Evolutionary conservation across 2,113 vertebrate genomes (phyloP).

Genomic region (Tenebrosternarchus preto): DNA sequence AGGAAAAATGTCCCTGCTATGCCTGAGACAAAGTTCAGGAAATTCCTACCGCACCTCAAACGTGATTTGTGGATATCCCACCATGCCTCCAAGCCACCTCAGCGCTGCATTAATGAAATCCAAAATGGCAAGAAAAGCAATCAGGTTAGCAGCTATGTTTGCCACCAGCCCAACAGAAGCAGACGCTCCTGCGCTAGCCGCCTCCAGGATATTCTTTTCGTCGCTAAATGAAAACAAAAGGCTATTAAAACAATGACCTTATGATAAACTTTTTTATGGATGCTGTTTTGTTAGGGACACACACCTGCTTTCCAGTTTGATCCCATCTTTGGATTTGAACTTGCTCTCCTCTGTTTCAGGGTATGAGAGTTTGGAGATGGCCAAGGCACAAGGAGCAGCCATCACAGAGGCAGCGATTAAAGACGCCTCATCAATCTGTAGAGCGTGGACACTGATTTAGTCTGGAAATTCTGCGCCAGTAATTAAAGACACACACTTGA

Average conservation of each 20-base stretch:
- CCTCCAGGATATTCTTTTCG: constrained; percentile 88
- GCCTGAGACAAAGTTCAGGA: neutral
- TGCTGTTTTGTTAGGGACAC: constrained; percentile 9
- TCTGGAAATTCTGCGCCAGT: neutral
- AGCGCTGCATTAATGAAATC: constrained; percentile 85
- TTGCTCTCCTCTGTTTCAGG: constrained; percentile 86
- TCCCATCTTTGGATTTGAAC: constrained; percentile 71
- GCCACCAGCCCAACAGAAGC: constrained; percentile 81
- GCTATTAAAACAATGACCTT: neutral
- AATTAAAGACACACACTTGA: neutral
- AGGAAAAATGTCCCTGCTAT: neutral
- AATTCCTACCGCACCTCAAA: constrained; percentile 81
- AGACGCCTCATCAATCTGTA: constrained; percentile 85
- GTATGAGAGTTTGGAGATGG: constrained; percentile 89
- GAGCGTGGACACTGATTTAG: neutral
- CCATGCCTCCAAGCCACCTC: constrained; percentile 86
- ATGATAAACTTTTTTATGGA: too few relatives aligned
- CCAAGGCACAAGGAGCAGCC: constrained; percentile 92
- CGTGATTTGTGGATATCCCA: constrained; percentile 79
- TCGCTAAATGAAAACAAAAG: constrained; percentile 68
- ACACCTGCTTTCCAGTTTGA: constrained; percentile 74
- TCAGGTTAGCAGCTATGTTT: constrained; percentile 88
- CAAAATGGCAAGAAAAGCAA: constrained; percentile 87
- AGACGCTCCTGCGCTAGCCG: constrained; percentile 84
- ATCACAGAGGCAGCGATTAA: constrained; percentile 93